These are phyloP conservation scores for Aphelinus atriplicis DNA, from an alignment of 1,140 invertebrate genomes.

Conservation along the genomic window DNA sequence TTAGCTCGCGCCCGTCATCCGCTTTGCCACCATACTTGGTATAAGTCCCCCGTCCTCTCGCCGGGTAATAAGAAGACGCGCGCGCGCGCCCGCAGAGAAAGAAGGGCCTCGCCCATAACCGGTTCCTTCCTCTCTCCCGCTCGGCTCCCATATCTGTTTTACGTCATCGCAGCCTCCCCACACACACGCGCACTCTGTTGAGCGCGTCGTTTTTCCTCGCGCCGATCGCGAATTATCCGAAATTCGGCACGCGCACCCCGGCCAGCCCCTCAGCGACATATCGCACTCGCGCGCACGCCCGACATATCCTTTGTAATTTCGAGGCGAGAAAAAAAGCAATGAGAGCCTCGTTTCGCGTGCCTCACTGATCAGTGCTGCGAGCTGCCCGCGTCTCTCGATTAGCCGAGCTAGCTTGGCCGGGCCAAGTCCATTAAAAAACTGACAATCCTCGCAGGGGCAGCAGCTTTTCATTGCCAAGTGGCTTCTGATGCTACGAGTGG, in stretches of 20 bases:
- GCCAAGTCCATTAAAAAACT: no score
- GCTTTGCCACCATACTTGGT: conserved; percentile 66
- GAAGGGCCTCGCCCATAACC: conserved; percentile 65
- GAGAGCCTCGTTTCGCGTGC: not conserved
- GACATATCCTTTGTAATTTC: not conserved
- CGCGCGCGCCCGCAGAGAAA: not conserved
- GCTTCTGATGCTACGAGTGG: conserved; percentile 19
- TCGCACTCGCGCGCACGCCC: no score
- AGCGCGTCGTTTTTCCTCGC: not conserved
- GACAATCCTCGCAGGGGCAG: no score
- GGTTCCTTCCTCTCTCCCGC: conserved; percentile 50
- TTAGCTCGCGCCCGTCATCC: conserved; percentile 51
- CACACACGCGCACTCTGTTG: not conserved
- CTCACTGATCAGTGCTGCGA: not conserved
- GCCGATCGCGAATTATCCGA: not conserved
- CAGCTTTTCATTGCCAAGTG: not conserved
- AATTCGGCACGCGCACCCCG: no score
- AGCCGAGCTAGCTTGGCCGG: no score
- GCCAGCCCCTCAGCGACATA: not conserved
- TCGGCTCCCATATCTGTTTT: not conserved
- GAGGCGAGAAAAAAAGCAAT: not conserved
- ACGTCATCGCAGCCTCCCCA: not conserved
- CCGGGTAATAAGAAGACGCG: conserved; percentile 39
- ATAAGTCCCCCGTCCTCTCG: conserved; percentile 45
- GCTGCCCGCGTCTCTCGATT: no score